A percentile compares a stretch with the other conserved stretches of the same genome.
phyloP scores from a whole-genome alignment of 2,113 vertebrate genomes.

The Eulacestoma nigropectus region DNA sequence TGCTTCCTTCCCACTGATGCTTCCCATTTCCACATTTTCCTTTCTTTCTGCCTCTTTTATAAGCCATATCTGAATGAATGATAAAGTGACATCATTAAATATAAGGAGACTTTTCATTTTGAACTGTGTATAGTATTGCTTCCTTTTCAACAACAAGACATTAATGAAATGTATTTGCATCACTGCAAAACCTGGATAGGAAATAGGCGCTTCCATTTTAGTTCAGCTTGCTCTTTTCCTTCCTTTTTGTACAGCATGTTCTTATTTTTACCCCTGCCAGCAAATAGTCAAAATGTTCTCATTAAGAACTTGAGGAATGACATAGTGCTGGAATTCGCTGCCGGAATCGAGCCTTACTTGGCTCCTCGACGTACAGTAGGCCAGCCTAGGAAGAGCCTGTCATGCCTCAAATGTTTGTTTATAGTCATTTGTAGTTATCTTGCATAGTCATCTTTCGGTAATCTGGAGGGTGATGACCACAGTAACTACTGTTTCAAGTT shows the following conservation, averaged over 20 bases:
- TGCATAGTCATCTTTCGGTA: constrained; percentile 11
- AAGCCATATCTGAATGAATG: not conserved
- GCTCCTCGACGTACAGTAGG: not conserved
- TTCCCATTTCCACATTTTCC: not conserved
- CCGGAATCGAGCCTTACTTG: not conserved
- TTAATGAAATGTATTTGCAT: not conserved
- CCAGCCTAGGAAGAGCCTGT: not conserved
- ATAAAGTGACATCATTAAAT: not conserved
- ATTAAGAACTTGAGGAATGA: not conserved
- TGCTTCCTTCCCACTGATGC: not conserved
- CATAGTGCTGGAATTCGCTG: not conserved
- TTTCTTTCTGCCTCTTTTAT: not conserved
- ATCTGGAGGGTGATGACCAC: not conserved
- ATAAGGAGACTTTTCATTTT: not conserved
- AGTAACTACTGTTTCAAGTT: constrained; percentile 3
- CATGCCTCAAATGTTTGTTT: constrained; percentile 13
- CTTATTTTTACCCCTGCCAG: not conserved
- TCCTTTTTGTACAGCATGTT: not conserved
- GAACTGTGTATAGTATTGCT: not conserved
- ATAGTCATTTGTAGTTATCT: constrained; percentile 11
- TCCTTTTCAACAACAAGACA: not conserved
- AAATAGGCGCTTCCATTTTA: not conserved
- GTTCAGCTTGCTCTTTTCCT: not conserved
- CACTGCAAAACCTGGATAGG: not conserved
- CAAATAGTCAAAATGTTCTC: constrained; percentile 3